Evolutionary conservation across 2,888 invertebrate species (phyloP), one percentile per base, ranked within the genome.

Genomic region (Mycogona germanica): DNA sequence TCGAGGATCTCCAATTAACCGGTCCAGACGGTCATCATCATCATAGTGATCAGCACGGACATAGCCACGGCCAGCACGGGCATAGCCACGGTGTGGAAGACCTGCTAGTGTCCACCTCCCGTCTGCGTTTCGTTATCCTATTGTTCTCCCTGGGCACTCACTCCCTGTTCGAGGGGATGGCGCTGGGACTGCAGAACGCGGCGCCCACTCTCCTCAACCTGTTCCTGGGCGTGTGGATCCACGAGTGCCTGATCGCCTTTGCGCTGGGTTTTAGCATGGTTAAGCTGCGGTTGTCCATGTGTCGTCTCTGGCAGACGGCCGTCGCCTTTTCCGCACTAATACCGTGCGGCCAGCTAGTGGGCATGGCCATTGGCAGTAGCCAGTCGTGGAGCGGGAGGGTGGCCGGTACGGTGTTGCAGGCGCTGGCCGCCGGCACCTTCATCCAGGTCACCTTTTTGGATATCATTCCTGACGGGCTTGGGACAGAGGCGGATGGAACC

Each of bases 121-220:
- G 60, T 12, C 55, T 64, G 25, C 61, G 64, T 14, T 57, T 63
- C 25, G 55, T 63, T n/a, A 56, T 67, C n/a, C 57, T 67, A 14
- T 51, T 66, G 40, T 40, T 63, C 6, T 65, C 66, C 4, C 56
- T 67, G 14, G 62, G 65, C 12, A 56, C 64, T 1, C 67, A 67
- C 59, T 64, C 65, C 12, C 38, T 65, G 19, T 66, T 66, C 53
- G 66, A 66, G 57, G 67, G 67, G n/a, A 57, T 67, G 51, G 66
- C 67, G 9, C 53, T 68, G 3, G 67, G 67, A 1, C 60, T 68
- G 19, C 65, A 66, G 58, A 58, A 59, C 9, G 58, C 61, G 25
- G 46, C 61, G 9, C 50, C 55, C 23, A 56, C 56, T 6, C 56
- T 62, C 1, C 28, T 61, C 14, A 63, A 61, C 42, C 57, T 66